Base-by-base conservation (phyloP, 2,797 vertebrate genomes). In the Oreochromis mossambicus region DNA sequence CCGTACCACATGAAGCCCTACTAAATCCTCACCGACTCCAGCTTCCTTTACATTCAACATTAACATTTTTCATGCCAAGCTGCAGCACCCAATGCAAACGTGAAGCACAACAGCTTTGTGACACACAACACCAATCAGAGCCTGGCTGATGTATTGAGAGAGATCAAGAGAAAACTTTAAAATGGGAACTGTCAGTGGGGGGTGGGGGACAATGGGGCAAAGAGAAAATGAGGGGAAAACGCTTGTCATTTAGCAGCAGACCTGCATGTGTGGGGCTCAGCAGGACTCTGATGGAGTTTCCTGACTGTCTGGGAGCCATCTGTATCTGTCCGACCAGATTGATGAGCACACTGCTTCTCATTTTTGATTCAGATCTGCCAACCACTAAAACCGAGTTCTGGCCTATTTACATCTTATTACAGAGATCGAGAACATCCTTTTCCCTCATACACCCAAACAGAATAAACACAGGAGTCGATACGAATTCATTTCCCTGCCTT, bases 381-480 rank as follows among this genome's bases (percentile, higher is more conserved):
- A 21, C 66, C 21, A 1, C 79, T 24, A 13, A 24, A 76, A 14
- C 36, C 10, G 68, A 84, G 88, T 48, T 50, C 46, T 68, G 79
- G 76, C 86, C 87, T 68, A 79, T 89, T 93, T 90, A 73, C 88
- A 87, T 90, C 84, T 87, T 41, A 86, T 87, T 79, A 89, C 52
- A 26, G 29, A 52, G 54, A 21, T n/a, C 5, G 2, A 13, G 19
- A 66, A 8, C 36, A n/a, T 79, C 52, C 12, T 24, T 3, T 24
- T 66, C 50, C 54, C 26, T 36, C 73, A 63, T 50, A 17, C 41
- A 26, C 15, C 17, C 55, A 43, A 51, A 36, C 58, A 77, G 48
- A 70, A 78, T 13, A 52, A 43, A 26, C 36, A 24, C 17, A n/a
- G 3, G 5, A 77, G 73, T 76, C 63, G 2, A 84, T 73, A 61